These are phyloP conservation scores for Oncorhynchus masou DNA, from an alignment of 2,113 vertebrate species.

Conservation along the genomic window DNA sequence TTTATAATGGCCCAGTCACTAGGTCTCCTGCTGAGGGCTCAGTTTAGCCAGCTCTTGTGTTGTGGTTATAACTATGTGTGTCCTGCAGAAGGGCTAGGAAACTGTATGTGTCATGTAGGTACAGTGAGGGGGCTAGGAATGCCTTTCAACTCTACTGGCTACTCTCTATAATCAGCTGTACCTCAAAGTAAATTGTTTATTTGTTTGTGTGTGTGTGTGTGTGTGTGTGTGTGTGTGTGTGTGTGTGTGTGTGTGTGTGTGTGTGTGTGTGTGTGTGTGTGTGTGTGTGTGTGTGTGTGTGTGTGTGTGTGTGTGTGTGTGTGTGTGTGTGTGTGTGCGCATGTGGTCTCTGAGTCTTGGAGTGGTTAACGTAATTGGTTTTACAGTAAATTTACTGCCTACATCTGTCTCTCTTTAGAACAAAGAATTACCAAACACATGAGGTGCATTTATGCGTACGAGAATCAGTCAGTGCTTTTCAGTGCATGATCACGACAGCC, in stretches of 20 bases:
- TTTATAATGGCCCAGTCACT: constrained; percentile 4
- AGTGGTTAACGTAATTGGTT: constrained; percentile 68
- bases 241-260: constrained; percentile 15
- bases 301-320: neutral
- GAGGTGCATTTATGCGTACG: neutral
- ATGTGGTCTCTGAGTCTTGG: constrained; percentile 64
- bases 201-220: neutral
- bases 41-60: constrained; percentile 30
- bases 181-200: constrained; percentile 58
- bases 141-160: constrained; percentile 34
- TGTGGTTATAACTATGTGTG: constrained; percentile 35
- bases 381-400: constrained; percentile 68
- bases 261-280: constrained; percentile 31
- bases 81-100: neutral
- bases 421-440: constrained; percentile 48
- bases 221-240: constrained; percentile 40
- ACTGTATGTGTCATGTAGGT: neutral
- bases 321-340: constrained; percentile 39
- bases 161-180: constrained; percentile 43
- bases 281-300: neutral
- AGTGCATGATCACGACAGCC: too few relatives aligned
- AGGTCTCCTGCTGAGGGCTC: constrained; percentile 42
- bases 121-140: constrained; percentile 19
- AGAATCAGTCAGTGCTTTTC: too few relatives aligned
- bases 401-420: constrained; percentile 57